Base-by-base conservation (phyloP, 1,140 invertebrate genomes). In the Trypoxylus dichotomus region DNA sequence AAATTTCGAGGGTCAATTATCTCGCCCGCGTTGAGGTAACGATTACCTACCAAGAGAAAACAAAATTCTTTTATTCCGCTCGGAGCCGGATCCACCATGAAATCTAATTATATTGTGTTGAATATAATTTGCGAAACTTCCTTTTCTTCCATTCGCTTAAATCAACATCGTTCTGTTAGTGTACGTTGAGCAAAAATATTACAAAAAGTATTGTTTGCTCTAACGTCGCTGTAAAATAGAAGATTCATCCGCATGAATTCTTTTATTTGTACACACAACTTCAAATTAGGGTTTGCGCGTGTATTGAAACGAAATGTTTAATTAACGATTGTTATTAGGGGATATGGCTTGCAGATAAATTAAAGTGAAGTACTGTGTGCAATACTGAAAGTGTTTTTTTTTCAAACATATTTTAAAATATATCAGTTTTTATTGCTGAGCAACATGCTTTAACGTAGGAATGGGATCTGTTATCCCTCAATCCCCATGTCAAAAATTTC, bases 21-120 rank as follows among this genome's bases (percentile, higher is more conserved):
- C 60, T 25, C 13, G 19, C 47, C 7, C 13, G 21, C 60, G 6
- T 0, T 13, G 11, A 29, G 27, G 60, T 27, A 68, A 10, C 27
- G 60, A 29, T 68, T 68, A 68, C 21, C 21, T 19, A 19, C 27
- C 19, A 15, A 2, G 60, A 68, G 27, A 8, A 25, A 29, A 68
- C 24, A 24, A 24, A 29, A 68, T 68, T 68, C 60, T 29, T 68
- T 68, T 68, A 29, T 68, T 29, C 25, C 11, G 27, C 24, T 68
- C 5, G 24, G 60, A 68, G 25, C 24, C 19, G 60, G 27, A 68
- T 68, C 60, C 27, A 68, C 60, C 7, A 24, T 27, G 21, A 68
- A 68, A 68, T 68, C 60, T 68, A 68, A 68, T 68, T 68, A 68
- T 27, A 68, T 68, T 24, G 60, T 68, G 60, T 24, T 68, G 58